phyloP scores from a whole-genome alignment of 2,888 invertebrate genomes.

The Agrochola lychnidis region DNA sequence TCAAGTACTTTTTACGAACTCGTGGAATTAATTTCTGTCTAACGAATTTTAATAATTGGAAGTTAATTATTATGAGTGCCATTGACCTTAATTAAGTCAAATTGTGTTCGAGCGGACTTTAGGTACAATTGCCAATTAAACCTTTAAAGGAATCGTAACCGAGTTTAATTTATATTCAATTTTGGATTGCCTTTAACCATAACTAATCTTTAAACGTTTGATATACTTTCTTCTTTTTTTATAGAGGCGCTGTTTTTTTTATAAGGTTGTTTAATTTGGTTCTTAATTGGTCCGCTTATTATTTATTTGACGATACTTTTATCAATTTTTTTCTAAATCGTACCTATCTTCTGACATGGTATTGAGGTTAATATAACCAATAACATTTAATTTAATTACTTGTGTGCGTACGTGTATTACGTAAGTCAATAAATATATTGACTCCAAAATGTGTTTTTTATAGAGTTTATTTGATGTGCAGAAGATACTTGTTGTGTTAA shows the following conservation, averaged over 20 bases:
- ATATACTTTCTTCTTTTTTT: constrained; percentile 66
- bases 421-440: constrained; percentile 39
- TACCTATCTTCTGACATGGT: constrained; percentile 35
- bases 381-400: constrained; percentile 39
- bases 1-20: constrained; percentile 36
- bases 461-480: constrained; percentile 19
- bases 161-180: constrained; percentile 69
- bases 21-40: constrained; percentile 52
- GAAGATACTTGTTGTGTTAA: constrained; percentile 34
- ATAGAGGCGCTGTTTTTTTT: constrained; percentile 27
- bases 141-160: constrained; percentile 68
- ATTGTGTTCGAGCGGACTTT: constrained; percentile 58
- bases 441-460: constrained; percentile 29
- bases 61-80: constrained; percentile 64
- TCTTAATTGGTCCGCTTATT: constrained; percentile 49
- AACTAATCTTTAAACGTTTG: constrained; percentile 72
- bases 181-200: constrained; percentile 65
- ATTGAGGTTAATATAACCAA: constrained; percentile 50
- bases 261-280: constrained; percentile 37
- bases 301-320: constrained; percentile 24
- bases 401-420: constrained; percentile 21
- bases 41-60: constrained; percentile 65
- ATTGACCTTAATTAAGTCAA: constrained; percentile 74
- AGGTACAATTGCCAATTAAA: constrained; percentile 64
- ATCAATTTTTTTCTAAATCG: constrained; percentile 28